phyloP scores from a whole-genome alignment of 2,797 vertebrate genomes.

The Catamblyrhynchus diadema region DNA sequence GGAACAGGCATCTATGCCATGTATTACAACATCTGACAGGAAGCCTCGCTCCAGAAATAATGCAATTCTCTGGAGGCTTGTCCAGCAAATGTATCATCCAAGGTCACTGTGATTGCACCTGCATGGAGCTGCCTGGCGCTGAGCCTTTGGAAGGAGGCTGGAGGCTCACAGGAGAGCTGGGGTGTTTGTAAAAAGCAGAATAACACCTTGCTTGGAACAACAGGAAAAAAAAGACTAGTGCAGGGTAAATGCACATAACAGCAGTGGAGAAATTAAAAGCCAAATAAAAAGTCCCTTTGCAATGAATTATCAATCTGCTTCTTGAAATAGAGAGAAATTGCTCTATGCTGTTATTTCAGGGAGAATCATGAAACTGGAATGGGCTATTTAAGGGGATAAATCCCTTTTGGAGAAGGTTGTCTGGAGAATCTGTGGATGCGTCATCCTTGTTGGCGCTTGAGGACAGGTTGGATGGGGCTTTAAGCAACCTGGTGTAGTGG shows the following conservation, averaged over 20 bases:
- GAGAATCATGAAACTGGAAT: neutral
- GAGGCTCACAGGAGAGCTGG: neutral
- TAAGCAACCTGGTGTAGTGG: neutral
- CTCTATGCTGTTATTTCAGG: rapidly evolving
- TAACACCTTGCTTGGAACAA: rapidly evolving
- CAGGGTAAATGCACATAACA: neutral
- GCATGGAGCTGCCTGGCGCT: neutral
- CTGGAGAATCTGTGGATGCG: neutral
- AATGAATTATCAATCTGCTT: neutral
- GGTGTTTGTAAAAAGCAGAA: neutral
- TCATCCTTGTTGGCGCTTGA: neutral
- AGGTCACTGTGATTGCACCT: neutral
- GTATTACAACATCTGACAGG: neutral
- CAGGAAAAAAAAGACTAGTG: neutral
- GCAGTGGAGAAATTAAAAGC: neutral
- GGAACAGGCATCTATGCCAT: neutral
- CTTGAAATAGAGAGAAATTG: neutral
- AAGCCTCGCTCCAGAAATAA: neutral
- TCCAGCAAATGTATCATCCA: constrained; percentile 4
- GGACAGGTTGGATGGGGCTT: neutral
- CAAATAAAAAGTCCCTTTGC: neutral
- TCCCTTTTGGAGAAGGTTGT: neutral
- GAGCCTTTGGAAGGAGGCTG: neutral
- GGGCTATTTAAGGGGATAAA: neutral
- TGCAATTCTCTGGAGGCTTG: neutral